phyloP scores from a whole-genome alignment of 1,140 invertebrate species.

The Cyrtorhinus lividipennis region DNA sequence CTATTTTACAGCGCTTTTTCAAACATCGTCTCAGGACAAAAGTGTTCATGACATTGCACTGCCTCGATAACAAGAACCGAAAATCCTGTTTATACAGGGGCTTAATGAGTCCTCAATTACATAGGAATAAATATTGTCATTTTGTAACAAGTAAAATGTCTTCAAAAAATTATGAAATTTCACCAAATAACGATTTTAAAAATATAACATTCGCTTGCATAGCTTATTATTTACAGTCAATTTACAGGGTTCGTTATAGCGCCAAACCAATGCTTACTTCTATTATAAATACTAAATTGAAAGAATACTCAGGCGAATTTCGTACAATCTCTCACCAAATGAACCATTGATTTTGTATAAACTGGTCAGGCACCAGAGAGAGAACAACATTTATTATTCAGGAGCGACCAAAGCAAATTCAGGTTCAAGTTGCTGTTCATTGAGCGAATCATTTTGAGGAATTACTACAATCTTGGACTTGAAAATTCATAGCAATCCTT shows the following conservation, averaged over 20 bases:
- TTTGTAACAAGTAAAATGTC: background rate
- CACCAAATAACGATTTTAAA: background rate
- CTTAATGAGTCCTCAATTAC: background rate
- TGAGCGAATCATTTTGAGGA: background rate
- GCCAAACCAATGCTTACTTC: background rate
- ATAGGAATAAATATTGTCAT: background rate
- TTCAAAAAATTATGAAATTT: background rate
- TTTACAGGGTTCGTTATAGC: background rate
- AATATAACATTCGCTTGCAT: slow-evolving; percentile 2
- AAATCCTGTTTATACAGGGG: too few relatives aligned
- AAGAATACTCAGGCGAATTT: background rate
- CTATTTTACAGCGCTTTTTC: too few relatives aligned
- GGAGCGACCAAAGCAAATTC: background rate
- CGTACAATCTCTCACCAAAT: background rate
- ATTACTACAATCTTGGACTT: too few relatives aligned
- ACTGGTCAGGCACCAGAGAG: too few relatives aligned
- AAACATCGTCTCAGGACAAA: too few relatives aligned
- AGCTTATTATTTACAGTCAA: background rate
- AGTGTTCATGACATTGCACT: too few relatives aligned
- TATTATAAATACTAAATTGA: background rate
- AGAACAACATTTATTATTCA: too few relatives aligned
- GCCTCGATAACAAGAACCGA: background rate
- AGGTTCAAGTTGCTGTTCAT: background rate
- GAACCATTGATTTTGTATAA: too few relatives aligned
- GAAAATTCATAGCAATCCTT: background rate